Base-by-base conservation (phyloP, 2,888 invertebrate genomes). In the Onthophagus sagittarius region DNA sequence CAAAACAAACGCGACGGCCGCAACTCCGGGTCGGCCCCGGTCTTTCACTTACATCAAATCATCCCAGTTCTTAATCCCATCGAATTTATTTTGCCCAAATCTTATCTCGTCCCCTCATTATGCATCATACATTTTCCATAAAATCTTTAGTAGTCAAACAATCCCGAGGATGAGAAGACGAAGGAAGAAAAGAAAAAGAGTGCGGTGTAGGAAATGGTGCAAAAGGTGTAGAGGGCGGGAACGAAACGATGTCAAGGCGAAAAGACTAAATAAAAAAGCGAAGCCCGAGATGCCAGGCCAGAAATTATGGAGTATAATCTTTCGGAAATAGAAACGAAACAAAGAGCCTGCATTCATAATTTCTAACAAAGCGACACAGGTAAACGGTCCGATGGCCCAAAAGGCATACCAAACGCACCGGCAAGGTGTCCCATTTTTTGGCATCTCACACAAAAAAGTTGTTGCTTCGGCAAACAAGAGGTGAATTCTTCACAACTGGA, bases 241-340 rank as follows among this genome's bases (percentile, higher is more conserved):
- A 64, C 39, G 67, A 67, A 72, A 65, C 67, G 33, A 72, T 62
- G 62, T 72, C 69, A 69, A 53, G 15, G 15, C 15, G 53, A 70
- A 15, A 67, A 67, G 39, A 5, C 11, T 62, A 67, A 67, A 72
- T 9, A 53, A 53, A 53, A 53, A 53, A 53, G 39, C 39, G 39
- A 53, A 9, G 9, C 39, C 39, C 7, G 39, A 53, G 39, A 53
- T 53, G 39, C 39, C 39, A 9, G 39, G 39, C 71, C 70, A 14
- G 33, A 75, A 75, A 75, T 75, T 75, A 73, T 75, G 71, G 73
- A 70, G 75, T 73, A 69, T 70, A 62, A 65, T 69, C 63, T 72
- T 62, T 63, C 71, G 74, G 69, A 72, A 70, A 62, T 65, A 70
- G 39, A 74, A 74, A 74, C 72, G 72, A 74, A 74, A 74, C 72